Conservation (phyloP, 2,888 invertebrate species). For the Tinea pellionella region DNA sequence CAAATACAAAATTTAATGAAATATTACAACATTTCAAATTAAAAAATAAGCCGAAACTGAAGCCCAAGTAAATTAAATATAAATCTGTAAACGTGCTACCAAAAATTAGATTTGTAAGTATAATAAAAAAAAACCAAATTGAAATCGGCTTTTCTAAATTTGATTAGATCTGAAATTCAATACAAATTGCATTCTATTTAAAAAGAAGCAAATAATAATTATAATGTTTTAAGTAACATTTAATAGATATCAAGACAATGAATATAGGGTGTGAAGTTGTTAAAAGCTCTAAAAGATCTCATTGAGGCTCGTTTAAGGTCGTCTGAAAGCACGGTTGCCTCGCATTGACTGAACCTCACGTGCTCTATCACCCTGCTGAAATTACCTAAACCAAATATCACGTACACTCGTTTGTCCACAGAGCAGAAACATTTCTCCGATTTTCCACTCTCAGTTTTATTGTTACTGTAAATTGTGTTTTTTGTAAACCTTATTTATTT, state of each 20-base stretch:
- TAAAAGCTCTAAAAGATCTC: neutral
- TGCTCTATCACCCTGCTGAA: conserved; percentile 8
- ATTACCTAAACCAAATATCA: conserved; percentile 8
- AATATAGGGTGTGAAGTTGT: neutral
- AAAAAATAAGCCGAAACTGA: too few species aligned
- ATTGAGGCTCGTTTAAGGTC: conserved; percentile 3
- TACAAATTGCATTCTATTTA: neutral
- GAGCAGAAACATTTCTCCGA: neutral
- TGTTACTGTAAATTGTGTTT: neutral
- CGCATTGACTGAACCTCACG: conserved; percentile 7
- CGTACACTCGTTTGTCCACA: conserved; percentile 1
- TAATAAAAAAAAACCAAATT: neutral
- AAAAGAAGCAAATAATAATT: neutral
- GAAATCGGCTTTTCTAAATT: neutral
- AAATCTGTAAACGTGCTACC: too few species aligned
- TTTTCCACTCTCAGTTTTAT: neutral
- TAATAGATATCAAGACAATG: neutral
- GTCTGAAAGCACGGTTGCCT: neutral
- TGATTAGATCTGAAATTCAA: neutral
- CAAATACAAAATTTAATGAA: too few species aligned
- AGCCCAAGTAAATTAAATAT: too few species aligned
- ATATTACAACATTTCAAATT: too few species aligned
- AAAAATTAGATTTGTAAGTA: neutral
- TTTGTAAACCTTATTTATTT: too few species aligned
- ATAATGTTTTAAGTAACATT: too few species aligned